phyloP scores from a whole-genome alignment of 1,140 invertebrate genomes.

The Cydia amplana region DNA sequence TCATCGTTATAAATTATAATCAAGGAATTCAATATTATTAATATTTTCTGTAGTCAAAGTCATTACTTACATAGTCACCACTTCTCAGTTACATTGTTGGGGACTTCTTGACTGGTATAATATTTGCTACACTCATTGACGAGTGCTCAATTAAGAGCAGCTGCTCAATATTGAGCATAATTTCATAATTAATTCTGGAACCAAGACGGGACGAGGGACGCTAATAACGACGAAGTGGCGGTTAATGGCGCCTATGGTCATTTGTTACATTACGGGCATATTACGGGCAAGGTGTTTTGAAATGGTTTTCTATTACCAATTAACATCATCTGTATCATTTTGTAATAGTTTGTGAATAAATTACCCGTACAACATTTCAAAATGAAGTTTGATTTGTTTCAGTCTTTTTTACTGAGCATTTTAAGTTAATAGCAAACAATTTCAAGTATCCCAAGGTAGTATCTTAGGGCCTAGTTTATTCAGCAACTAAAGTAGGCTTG shows the following conservation, averaged over 20 bases:
- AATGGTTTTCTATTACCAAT: slow-evolving; percentile 2
- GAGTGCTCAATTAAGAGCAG: background rate
- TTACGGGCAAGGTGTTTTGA: background rate
- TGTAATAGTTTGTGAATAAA: background rate
- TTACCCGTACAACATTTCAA: too few species aligned
- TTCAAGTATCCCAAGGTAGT: background rate
- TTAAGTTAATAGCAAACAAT: too few species aligned
- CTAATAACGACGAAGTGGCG: background rate
- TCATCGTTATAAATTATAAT: too few species aligned
- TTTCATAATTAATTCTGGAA: slow-evolving; percentile 9
- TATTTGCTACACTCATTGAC: background rate
- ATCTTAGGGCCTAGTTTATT: slow-evolving; percentile 6
- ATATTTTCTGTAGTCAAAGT: too few species aligned
- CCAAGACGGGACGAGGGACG: background rate
- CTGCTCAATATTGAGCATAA: slow-evolving; percentile 1
- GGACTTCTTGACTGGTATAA: background rate
- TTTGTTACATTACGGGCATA: too few species aligned
- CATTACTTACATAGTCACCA: too few species aligned
- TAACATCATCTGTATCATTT: background rate
- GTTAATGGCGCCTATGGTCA: background rate
- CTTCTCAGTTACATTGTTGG: too few species aligned
- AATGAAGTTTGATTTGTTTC: too few species aligned
- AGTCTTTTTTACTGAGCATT: too few species aligned
- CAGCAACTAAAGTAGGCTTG: background rate
- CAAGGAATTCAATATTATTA: too few species aligned